Evolutionary conservation across 2,797 vertebrate genomes (phyloP).

Genomic region (Botia kubotai): DNA sequence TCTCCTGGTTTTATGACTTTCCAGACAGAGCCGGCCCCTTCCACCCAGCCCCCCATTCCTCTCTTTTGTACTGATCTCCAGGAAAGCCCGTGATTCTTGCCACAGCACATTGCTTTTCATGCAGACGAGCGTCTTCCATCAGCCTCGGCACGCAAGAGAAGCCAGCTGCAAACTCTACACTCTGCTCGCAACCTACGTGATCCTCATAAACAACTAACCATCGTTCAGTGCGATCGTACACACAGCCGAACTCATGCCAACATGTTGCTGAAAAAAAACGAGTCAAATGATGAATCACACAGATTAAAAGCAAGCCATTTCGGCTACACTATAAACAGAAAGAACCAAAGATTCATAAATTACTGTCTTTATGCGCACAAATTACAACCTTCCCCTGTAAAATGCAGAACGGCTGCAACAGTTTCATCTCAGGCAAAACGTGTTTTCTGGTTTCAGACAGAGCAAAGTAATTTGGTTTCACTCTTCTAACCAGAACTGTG

Average conservation of each 20-base stretch:
- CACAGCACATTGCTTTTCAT: conserved; percentile 76
- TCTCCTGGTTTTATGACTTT: conserved; percentile 88
- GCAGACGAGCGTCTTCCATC: conserved; percentile 79
- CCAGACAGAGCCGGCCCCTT: conserved; percentile 80
- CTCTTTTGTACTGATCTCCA: conserved; percentile 83
- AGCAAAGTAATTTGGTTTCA: neutral
- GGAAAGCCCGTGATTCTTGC: conserved; percentile 77
- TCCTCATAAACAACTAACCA: conserved; percentile 20
- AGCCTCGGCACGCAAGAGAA: conserved; percentile 72
- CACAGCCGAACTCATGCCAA: conserved; percentile 11
- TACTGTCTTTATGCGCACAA: neutral
- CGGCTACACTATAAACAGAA: neutral
- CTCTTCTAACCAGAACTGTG: neutral
- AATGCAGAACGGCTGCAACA: neutral
- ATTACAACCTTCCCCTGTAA: neutral
- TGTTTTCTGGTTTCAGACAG: neutral
- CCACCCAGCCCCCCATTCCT: conserved; percentile 81
- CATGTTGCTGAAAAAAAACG: neutral
- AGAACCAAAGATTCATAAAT: neutral
- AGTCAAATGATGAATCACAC: conserved; percentile 14
- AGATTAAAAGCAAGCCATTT: neutral
- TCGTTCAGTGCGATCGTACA: neutral
- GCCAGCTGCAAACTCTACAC: conserved; percentile 62
- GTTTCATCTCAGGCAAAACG: neutral
- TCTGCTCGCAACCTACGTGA: conserved; percentile 32